phyloP scores from a whole-genome alignment of 2,797 vertebrate genomes.

The Vipera latastei region DNA sequence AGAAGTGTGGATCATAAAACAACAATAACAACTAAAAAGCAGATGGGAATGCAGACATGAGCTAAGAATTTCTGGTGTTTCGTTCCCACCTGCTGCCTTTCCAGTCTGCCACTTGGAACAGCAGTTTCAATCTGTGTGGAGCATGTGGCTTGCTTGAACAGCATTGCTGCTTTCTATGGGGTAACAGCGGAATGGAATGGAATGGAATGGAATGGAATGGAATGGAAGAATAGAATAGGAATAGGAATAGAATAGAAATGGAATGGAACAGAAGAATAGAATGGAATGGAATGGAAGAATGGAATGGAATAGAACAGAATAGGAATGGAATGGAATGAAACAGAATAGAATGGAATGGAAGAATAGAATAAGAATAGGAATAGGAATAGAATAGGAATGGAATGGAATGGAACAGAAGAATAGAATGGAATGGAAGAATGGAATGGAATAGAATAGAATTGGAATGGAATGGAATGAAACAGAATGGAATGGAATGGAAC shows the following conservation, averaged over 20 bases:
- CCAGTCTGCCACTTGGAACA: background rate
- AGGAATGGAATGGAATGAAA: background rate
- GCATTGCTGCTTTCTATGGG: background rate
- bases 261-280: no score
- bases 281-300: background rate
- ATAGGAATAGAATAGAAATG: no score
- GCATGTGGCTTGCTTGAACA: background rate
- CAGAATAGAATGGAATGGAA: no score
- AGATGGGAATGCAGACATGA: background rate
- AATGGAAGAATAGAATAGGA: no score
- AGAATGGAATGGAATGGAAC: no score
- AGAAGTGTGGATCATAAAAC: background rate
- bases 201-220: no score
- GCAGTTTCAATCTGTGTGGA: background rate
- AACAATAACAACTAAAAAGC: background rate
- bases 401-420: background rate
- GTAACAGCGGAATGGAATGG: background rate
- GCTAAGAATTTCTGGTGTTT: background rate
- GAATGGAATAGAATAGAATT: background rate
- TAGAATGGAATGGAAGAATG: background rate
- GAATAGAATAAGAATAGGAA: no score
- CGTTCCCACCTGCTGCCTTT: background rate
- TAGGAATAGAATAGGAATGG: background rate
- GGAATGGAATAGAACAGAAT: no score
- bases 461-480: no score